Percentiles rank a stretch among this genome's conserved stretches.
These are phyloP conservation scores for Molorchus minor DNA, from an alignment of 2,888 invertebrate species.

Conservation along the genomic window DNA sequence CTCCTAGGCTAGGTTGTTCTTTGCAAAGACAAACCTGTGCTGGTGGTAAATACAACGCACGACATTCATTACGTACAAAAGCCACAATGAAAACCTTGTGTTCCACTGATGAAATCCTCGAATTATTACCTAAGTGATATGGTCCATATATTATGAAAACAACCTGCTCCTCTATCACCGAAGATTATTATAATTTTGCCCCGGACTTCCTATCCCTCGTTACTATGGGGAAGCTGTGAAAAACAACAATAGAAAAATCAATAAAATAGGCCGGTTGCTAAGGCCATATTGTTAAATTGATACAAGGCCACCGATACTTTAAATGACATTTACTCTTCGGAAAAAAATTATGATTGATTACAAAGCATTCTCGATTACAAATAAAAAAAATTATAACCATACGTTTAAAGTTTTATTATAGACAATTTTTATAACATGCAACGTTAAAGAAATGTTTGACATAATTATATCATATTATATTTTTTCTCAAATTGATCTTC, in stretches of 20 bases:
- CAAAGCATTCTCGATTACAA: too few species aligned
- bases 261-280: too few species aligned
- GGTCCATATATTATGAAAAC: constrained; percentile 20
- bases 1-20: not conserved
- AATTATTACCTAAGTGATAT: constrained; percentile 24
- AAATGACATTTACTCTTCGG: too few species aligned
- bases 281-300: too few species aligned
- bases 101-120: constrained; percentile 11
- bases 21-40: not conserved
- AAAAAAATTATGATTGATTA: too few species aligned
- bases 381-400: too few species aligned
- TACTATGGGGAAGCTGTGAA: constrained; percentile 17
- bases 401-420: too few species aligned
- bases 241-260: constrained; percentile 18
- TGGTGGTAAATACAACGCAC: constrained; percentile 4
- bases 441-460: too few species aligned
- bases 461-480: too few species aligned
- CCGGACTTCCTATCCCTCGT: not conserved
- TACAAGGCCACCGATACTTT: too few species aligned
- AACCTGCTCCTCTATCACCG: constrained; percentile 8
- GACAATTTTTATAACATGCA: too few species aligned
- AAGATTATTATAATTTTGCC: not conserved
- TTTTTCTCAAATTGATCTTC: too few species aligned
- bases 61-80: not conserved
- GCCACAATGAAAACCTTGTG: constrained; percentile 17